Percentiles rank a stretch among this genome's conserved stretches.
Conservation (phyloP, 2,113 vertebrate genomes). For the Barbus barbus region DNA sequence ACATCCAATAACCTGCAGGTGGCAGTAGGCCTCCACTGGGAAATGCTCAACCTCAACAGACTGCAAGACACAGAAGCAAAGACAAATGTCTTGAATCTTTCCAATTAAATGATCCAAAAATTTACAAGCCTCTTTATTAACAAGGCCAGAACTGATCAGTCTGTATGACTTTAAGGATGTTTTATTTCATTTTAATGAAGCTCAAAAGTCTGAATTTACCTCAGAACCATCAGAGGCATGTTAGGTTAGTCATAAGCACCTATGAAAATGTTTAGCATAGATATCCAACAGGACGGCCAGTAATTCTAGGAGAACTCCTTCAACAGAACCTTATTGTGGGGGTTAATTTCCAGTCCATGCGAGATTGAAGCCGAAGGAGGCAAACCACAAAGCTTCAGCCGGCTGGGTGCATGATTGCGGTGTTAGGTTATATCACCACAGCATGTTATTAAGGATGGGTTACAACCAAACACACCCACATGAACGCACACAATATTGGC, state of each 20-base stretch:
- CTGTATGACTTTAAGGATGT: background rate
- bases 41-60: background rate
- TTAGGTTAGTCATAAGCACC: background rate
- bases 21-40: constrained; percentile 65
- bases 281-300: background rate
- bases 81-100: background rate
- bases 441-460: constrained; percentile 16
- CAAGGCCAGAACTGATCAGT: background rate
- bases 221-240: background rate
- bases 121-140: constrained; percentile 26
- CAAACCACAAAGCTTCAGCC: constrained; percentile 15
- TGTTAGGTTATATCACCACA: constrained; percentile 5
- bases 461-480: background rate
- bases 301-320: background rate
- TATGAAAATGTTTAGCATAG: background rate
- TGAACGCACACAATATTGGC: background rate
- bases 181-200: background rate
- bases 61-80: background rate
- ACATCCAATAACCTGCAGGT: constrained; percentile 63
- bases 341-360: constrained; percentile 1
- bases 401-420: background rate
- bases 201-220: constrained; percentile 5
- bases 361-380: constrained; percentile 2
- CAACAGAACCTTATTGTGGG: background rate
- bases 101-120: background rate